phyloP scores from a whole-genome alignment of 2,797 vertebrate species.

The Knipowitschia caucasica region DNA sequence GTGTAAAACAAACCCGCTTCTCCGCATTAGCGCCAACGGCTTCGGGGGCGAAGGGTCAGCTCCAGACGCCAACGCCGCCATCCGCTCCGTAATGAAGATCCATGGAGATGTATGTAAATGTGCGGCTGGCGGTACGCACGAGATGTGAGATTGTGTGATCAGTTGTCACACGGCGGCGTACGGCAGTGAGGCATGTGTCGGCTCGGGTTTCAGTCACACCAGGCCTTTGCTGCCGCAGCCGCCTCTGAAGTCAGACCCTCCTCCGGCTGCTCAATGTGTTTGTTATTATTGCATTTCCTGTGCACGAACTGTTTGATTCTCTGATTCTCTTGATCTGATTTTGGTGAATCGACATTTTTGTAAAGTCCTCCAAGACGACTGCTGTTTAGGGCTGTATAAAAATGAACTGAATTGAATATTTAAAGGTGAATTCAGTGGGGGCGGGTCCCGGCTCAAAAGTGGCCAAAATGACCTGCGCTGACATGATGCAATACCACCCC shows the following conservation, averaged over 20 bases:
- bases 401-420: no score
- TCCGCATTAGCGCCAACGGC: neutral
- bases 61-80: constrained; percentile 14
- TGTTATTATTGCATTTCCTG: no score
- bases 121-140: constrained; percentile 35
- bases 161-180: constrained; percentile 49
- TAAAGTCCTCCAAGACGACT: no score
- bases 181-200: constrained; percentile 63
- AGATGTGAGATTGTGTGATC: constrained; percentile 56
- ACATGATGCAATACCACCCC: no score
- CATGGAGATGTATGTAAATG: constrained; percentile 41
- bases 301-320: no score
- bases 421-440: no score
- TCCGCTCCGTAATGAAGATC: constrained; percentile 33
- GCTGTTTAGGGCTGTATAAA: no score
- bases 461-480: no score
- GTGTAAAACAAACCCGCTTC: constrained; percentile 13
- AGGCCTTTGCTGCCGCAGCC: constrained; percentile 37
- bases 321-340: no score
- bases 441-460: no score
- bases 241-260: constrained; percentile 40
- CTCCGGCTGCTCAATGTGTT: no score
- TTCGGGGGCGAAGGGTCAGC: constrained; percentile 2
- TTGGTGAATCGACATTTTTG: no score
- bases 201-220: constrained; percentile 54